A percentile compares a stretch with the other conserved stretches of the same genome.
Conservation (phyloP, 2,113 vertebrate genomes). For the Danionella cerebrum region DNA sequence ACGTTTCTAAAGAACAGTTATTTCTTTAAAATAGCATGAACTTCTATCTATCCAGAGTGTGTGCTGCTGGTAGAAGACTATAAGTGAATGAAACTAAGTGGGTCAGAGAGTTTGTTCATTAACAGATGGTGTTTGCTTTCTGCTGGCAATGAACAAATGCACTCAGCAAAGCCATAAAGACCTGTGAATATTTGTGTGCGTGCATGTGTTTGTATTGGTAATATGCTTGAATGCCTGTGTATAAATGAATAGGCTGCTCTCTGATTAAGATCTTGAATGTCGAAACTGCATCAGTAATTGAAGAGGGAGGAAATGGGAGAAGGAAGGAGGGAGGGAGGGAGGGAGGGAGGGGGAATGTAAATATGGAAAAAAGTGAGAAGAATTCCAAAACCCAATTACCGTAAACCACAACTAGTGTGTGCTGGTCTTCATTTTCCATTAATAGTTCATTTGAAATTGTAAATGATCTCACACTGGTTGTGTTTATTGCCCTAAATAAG, state of each 20-base stretch:
- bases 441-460: conserved; percentile 4
- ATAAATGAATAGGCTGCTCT: conserved; percentile 34
- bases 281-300: conserved; percentile 7
- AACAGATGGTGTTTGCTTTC: conserved; percentile 53
- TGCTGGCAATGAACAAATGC: conserved; percentile 49
- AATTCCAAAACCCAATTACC: conserved; percentile 9
- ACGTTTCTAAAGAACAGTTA: background rate
- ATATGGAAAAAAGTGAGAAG: conserved; percentile 6
- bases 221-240: conserved; percentile 26
- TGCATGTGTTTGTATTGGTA: conserved; percentile 31
- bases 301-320: background rate
- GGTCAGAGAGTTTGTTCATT: conserved; percentile 52
- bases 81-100: conserved; percentile 39
- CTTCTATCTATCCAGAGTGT: background rate
- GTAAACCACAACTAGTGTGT: background rate
- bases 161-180: conserved; percentile 44
- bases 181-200: conserved; percentile 29
- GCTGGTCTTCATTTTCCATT: conserved; percentile 12
- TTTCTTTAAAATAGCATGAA: conserved; percentile 1
- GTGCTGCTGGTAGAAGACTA: background rate
- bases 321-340: background rate
- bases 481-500: conserved; percentile 1
- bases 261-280: conserved; percentile 25
- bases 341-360: background rate
- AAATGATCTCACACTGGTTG: background rate